phyloP scores from a whole-genome alignment of 1,140 invertebrate species.

The Cotesia vestalis region DNA sequence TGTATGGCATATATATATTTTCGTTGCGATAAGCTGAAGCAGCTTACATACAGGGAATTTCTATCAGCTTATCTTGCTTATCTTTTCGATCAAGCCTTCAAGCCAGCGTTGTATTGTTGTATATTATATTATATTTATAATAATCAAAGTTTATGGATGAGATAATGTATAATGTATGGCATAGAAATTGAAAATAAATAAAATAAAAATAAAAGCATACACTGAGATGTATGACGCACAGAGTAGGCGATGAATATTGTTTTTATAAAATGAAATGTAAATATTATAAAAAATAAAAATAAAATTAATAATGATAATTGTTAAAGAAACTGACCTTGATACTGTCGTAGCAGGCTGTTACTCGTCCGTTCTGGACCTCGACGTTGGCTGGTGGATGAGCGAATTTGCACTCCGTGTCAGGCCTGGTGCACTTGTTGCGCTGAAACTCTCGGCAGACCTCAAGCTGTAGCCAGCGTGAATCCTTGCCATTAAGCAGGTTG shows the following conservation, averaged over 20 bases:
- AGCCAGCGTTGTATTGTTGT: constrained; percentile 5
- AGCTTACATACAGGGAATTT: constrained; percentile 23
- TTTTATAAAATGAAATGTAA: neutral
- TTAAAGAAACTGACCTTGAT: constrained; percentile 89
- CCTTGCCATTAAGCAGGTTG: constrained; percentile 96
- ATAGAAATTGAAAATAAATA: neutral
- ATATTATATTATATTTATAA: neutral
- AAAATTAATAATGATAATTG: neutral
- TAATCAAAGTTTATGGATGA: neutral
- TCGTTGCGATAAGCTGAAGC: constrained; percentile 22
- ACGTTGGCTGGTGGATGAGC: constrained; percentile 99
- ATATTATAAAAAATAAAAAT: neutral
- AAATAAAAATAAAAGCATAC: constrained; percentile 7
- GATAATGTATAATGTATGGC: neutral
- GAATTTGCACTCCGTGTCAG: constrained; percentile 99
- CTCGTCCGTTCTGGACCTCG: constrained; percentile 99
- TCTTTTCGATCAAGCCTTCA: constrained; percentile 28
- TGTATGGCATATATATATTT: neutral
- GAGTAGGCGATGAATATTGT: neutral
- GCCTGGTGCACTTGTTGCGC: constrained; percentile 98
- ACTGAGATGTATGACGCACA: neutral
- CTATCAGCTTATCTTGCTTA: constrained; percentile 31
- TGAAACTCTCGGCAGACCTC: constrained; percentile 99
- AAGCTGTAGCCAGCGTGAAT: constrained; percentile 99
- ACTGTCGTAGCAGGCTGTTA: constrained; percentile 99